Evolutionary conservation across 2,797 vertebrate species (phyloP).

Genomic region (Phaenicophaeus curvirostris): DNA sequence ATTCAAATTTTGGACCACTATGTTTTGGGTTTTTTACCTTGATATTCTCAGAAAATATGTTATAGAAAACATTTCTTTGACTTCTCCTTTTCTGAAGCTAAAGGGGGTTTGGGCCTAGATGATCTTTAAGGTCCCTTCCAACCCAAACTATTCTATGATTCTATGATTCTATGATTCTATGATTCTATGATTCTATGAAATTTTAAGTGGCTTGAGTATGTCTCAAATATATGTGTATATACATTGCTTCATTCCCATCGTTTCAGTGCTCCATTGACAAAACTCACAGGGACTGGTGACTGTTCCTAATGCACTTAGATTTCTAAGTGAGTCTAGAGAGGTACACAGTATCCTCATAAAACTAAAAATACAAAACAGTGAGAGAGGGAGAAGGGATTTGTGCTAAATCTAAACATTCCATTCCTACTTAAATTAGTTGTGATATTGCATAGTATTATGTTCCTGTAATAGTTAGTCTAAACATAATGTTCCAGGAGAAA

Average conservation of each 20-base stretch:
- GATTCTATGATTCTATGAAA: too few species aligned
- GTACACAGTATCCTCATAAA: not conserved
- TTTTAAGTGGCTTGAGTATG: not conserved
- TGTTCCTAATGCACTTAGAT: not conserved
- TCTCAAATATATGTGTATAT: not conserved
- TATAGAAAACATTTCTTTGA: not conserved
- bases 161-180: too few species aligned
- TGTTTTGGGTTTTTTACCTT: not conserved
- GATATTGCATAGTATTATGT: accelerated
- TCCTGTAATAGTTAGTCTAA: not conserved
- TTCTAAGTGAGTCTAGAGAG: not conserved
- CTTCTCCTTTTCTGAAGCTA: not conserved
- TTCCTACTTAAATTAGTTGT: not conserved
- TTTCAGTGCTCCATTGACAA: not conserved
- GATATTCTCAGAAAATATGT: not conserved
- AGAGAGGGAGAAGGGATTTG: not conserved
- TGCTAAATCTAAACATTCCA: not conserved
- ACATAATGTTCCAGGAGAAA: not conserved
- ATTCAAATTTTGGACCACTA: not conserved
- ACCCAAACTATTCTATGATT: too few species aligned
- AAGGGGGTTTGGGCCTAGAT: too few species aligned
- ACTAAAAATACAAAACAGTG: not conserved
- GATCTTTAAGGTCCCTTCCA: too few species aligned
- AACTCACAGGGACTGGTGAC: not conserved
- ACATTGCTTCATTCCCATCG: not conserved